A percentile compares a stretch with the other conserved stretches of the same genome.
phyloP scores from a whole-genome alignment of 2,113 vertebrate genomes.

The Plectropomus leopardus region DNA sequence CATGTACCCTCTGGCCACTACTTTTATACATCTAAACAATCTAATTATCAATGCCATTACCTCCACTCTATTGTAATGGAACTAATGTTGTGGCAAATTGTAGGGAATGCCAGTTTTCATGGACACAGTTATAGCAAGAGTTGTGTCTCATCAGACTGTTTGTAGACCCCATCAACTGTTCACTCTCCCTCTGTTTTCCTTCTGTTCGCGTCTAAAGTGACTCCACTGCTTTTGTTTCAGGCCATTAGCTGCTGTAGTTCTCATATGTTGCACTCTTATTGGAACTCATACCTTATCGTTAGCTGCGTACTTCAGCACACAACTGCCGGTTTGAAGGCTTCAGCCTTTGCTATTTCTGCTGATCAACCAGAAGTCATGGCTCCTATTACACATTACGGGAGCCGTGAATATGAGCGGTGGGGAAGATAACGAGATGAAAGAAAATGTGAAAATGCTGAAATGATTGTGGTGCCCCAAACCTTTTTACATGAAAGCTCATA shows the following conservation, averaged over 20 bases:
- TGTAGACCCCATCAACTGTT: slow-evolving; percentile 39
- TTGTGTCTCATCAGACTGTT: slow-evolving; percentile 62
- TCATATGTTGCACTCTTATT: slow-evolving; percentile 60
- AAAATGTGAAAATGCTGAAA: slow-evolving; percentile 34
- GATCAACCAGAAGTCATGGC: slow-evolving; percentile 49
- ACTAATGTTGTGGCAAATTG: slow-evolving; percentile 79
- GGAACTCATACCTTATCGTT: slow-evolving; percentile 58
- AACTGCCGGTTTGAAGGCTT: slow-evolving; percentile 26
- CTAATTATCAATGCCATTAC: slow-evolving; percentile 75
- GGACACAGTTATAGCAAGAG: slow-evolving; percentile 54
- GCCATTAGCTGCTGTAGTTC: slow-evolving; percentile 66
- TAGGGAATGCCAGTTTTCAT: slow-evolving; percentile 60
- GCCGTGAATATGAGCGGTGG: slow-evolving; percentile 47
- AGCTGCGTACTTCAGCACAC: slow-evolving; percentile 20
- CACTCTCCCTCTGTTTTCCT: slow-evolving; percentile 44
- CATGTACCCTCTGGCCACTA: slow-evolving; percentile 45
- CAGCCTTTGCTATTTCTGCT: slow-evolving; percentile 38
- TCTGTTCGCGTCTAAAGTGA: slow-evolving; percentile 61
- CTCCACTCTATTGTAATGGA: slow-evolving; percentile 65
- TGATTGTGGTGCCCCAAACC: slow-evolving; percentile 17
- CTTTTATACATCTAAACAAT: slow-evolving; percentile 69
- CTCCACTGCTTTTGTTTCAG: slow-evolving; percentile 62
- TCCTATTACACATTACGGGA: slow-evolving; percentile 42
- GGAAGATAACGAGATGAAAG: slow-evolving; percentile 47
- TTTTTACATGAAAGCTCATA: slow-evolving; percentile 28